Conservation (phyloP, 2,113 vertebrate genomes). For the Origma solitaria region DNA sequence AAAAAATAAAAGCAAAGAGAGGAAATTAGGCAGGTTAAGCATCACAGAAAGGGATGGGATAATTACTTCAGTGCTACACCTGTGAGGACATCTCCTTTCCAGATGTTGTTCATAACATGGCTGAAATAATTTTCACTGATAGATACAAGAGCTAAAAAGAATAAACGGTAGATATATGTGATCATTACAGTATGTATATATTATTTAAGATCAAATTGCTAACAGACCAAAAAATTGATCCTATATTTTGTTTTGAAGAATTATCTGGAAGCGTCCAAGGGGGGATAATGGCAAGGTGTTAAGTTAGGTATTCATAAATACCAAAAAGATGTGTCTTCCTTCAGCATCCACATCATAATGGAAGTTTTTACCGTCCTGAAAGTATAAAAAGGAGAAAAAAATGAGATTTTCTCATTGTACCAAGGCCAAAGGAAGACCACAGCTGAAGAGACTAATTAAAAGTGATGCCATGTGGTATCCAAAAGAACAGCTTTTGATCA, state of each 20-base stretch:
- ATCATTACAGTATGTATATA: not conserved
- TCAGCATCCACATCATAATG: not conserved
- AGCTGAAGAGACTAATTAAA: not conserved
- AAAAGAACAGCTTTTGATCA: not conserved
- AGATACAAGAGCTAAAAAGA: not conserved
- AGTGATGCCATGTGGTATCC: not conserved
- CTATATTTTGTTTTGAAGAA: not conserved
- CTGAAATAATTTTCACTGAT: not conserved
- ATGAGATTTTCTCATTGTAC: not conserved
- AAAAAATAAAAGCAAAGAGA: not conserved
- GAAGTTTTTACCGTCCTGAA: not conserved
- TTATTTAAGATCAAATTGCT: not conserved
- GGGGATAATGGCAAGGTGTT: not conserved
- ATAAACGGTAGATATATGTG: not conserved
- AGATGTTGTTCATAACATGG: not conserved
- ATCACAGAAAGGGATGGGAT: not conserved
- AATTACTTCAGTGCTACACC: not conserved
- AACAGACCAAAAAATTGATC: not conserved
- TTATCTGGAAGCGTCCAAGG: not conserved
- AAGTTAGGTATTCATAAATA: not conserved
- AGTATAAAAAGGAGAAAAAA: not conserved
- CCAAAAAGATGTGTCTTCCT: not conserved
- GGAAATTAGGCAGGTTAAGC: not conserved
- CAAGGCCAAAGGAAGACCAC: not conserved
- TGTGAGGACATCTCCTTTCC: not conserved